A percentile compares a stretch with the other conserved stretches of the same genome.
These are phyloP conservation scores for Drosophila varians DNA, from an alignment of 1,140 invertebrate species.

Conservation along the genomic window DNA sequence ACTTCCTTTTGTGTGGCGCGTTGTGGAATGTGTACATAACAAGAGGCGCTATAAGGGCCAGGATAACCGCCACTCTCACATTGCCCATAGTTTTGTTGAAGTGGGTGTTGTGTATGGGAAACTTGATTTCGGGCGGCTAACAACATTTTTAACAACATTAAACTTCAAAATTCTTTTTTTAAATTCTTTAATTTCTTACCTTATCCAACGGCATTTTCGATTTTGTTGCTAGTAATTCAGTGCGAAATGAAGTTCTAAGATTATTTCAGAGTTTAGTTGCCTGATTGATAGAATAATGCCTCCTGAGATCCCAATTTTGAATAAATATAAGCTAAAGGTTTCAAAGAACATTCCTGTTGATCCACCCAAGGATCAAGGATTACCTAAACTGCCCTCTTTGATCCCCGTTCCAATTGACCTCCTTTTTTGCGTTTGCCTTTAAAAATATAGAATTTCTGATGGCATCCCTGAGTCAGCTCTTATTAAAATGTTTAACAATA, in stretches of 20 bases:
- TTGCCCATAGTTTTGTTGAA: constrained; percentile 16
- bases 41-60: constrained; percentile 13
- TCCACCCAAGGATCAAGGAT: too few relatives aligned
- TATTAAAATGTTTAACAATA: not conserved
- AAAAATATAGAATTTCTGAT: too few relatives aligned
- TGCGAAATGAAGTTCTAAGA: not conserved
- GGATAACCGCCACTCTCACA: constrained; percentile 18
- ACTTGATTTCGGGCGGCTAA: constrained; percentile 41
- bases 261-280: not conserved
- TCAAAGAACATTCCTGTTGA: too few relatives aligned
- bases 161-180: not conserved
- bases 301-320: not conserved
- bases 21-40: constrained; percentile 32
- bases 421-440: too few relatives aligned
- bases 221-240: not conserved
- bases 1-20: constrained; percentile 12
- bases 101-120: constrained; percentile 53
- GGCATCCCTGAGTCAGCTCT: too few relatives aligned
- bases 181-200: constrained; percentile 9
- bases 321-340: too few relatives aligned
- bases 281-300: not conserved
- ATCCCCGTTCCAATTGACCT: too few relatives aligned
- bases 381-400: too few relatives aligned
- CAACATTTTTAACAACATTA: not conserved
- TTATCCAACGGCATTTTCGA: constrained; percentile 13